Evolutionary conservation across 2,888 invertebrate species (phyloP).

Genomic region (Cerastis leucographa): DNA sequence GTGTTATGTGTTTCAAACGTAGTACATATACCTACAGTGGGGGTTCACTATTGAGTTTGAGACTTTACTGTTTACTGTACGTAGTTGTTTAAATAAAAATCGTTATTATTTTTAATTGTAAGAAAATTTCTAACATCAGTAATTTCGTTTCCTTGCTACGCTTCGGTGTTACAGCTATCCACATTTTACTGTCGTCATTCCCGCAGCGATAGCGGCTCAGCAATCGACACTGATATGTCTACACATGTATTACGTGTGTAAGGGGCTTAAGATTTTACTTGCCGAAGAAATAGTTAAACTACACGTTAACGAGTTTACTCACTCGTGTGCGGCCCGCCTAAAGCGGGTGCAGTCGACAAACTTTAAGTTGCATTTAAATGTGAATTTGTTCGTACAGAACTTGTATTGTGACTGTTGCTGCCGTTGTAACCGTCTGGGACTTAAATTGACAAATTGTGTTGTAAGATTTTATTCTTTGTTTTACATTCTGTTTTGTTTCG

Average conservation of each 20-base stretch:
- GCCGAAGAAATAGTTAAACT: constrained; percentile 51
- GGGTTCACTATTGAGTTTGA: too few species aligned
- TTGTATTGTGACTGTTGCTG: constrained; percentile 50
- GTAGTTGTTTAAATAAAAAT: not conserved
- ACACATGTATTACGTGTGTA: constrained; percentile 69
- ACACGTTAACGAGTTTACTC: constrained; percentile 53
- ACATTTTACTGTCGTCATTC: constrained; percentile 63
- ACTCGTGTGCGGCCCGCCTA: constrained; percentile 35
- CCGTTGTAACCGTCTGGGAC: constrained; percentile 38
- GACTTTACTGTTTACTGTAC: too few species aligned
- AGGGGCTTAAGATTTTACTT: constrained; percentile 57
- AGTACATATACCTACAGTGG: too few species aligned
- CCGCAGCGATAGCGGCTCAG: constrained; percentile 63
- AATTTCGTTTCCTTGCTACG: constrained; percentile 18
- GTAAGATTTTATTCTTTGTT: constrained; percentile 39
- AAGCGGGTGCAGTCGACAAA: constrained; percentile 49
- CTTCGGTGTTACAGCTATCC: constrained; percentile 56
- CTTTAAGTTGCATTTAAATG: constrained; percentile 59
- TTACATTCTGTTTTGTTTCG: constrained; percentile 34
- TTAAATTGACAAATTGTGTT: constrained; percentile 53
- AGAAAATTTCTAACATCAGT: not conserved
- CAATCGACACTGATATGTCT: constrained; percentile 66
- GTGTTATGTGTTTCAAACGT: not conserved
- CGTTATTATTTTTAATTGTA: not conserved
- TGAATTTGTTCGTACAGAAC: constrained; percentile 58